Evolutionary conservation across 64 coral and sea anemone species (phyloP).

Genomic region (Orbicella faveolata): DNA sequence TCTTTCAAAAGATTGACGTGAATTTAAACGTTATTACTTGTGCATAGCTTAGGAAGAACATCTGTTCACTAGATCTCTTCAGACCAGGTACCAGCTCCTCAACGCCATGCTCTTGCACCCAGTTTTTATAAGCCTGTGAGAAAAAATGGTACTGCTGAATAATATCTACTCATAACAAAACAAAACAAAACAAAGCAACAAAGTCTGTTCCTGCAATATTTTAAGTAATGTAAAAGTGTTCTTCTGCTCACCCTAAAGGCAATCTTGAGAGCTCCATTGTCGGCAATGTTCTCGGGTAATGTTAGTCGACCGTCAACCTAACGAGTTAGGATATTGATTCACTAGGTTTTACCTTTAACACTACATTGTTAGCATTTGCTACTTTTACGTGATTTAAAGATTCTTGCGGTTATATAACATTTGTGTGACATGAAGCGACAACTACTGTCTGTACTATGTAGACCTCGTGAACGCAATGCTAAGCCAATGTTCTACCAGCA

Average conservation of each 20-base stretch:
- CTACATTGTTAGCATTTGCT: too few relatives aligned
- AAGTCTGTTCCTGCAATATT: too few relatives aligned
- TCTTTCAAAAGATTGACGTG: too few relatives aligned
- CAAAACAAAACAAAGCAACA: too few relatives aligned
- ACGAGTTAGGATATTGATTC: background rate
- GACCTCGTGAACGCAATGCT: too few relatives aligned
- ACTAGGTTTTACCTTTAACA: too few relatives aligned
- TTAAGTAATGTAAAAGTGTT: background rate
- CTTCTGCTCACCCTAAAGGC: conserved; percentile 52
- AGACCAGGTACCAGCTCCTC: conserved; percentile 61
- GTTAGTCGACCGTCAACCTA: conserved; percentile 69
- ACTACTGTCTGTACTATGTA: too few relatives aligned
- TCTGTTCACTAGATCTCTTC: conserved; percentile 59
- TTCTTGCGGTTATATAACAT: too few relatives aligned
- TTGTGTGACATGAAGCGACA: too few relatives aligned
- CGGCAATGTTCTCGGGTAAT: conserved; percentile 78
- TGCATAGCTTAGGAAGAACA: conserved; percentile 74
- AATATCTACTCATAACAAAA: too few relatives aligned
- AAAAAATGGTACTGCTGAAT: background rate
- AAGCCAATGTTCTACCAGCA: too few relatives aligned
- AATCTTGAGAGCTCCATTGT: conserved; percentile 73
- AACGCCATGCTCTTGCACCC: conserved; percentile 40
- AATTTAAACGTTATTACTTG: conserved; percentile 31
- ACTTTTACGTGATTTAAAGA: too few relatives aligned
- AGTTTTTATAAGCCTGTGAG: conserved; percentile 75